Conservation (phyloP, 2,113 vertebrate genomes). For the Ophiodon elongatus region DNA sequence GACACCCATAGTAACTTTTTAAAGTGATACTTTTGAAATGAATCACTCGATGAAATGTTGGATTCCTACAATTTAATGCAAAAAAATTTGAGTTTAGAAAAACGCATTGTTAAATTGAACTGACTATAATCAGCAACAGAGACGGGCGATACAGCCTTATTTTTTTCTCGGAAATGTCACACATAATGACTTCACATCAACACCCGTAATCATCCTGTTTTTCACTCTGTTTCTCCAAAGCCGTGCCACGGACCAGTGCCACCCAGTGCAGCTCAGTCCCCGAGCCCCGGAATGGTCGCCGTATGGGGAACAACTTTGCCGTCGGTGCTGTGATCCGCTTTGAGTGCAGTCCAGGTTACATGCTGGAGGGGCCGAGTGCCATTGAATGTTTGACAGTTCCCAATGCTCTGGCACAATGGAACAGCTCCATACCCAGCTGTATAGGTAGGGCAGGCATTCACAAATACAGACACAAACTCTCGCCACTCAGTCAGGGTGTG, state of each 20-base stretch:
- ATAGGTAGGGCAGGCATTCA: slow-evolving; percentile 83
- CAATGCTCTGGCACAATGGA: slow-evolving; percentile 96
- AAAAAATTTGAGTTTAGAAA: neutral
- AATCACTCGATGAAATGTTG: neutral
- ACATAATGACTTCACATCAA: neutral
- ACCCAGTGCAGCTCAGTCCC: slow-evolving; percentile 98
- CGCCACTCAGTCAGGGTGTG: neutral
- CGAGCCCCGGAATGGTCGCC: slow-evolving; percentile 92
- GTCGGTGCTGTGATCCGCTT: slow-evolving; percentile 92
- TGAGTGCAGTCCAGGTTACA: slow-evolving; percentile 94
- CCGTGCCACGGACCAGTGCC: slow-evolving; percentile 95
- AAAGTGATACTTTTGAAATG: neutral
- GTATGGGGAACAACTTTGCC: slow-evolving; percentile 93
- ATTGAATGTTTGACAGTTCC: slow-evolving; percentile 95
- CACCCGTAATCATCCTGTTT: slow-evolving; percentile 11
- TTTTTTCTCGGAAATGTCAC: neutral
- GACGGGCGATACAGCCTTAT: neutral
- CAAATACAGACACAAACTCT: neutral
- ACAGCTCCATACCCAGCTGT: slow-evolving; percentile 92
- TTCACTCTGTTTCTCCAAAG: slow-evolving; percentile 70
- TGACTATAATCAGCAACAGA: neutral
- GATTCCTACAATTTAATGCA: neutral
- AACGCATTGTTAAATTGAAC: neutral
- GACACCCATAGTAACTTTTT: neutral
- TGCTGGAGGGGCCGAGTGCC: slow-evolving; percentile 88